Evolutionary conservation across 1,140 invertebrate species (phyloP).

Genomic region (Calliphora vicina): DNA sequence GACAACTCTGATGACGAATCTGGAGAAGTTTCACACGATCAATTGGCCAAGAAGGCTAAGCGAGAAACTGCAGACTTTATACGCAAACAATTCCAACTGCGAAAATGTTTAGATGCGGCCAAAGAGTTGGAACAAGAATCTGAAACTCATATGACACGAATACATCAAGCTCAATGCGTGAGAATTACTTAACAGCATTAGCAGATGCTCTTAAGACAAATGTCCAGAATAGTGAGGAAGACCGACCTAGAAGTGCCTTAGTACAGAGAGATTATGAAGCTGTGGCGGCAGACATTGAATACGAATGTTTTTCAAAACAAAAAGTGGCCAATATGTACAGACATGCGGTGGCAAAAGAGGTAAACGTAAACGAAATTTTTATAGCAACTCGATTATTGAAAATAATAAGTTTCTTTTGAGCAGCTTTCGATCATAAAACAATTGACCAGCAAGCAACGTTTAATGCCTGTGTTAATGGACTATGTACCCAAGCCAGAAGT

Average conservation of each 20-base stretch:
- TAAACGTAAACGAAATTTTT: slow-evolving; percentile 53
- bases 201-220: slow-evolving; percentile 73
- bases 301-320: slow-evolving; percentile 73
- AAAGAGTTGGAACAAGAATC: slow-evolving; percentile 63
- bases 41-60: slow-evolving; percentile 65
- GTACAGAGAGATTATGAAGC: slow-evolving; percentile 69
- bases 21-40: slow-evolving; percentile 48
- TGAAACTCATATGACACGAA: slow-evolving; percentile 62
- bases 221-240: slow-evolving; percentile 65
- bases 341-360: slow-evolving; percentile 72
- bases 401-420: background rate
- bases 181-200: slow-evolving; percentile 75
- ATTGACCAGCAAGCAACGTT: slow-evolving; percentile 42
- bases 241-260: slow-evolving; percentile 62
- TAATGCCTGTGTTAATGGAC: slow-evolving; percentile 50
- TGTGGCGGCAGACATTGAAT: slow-evolving; percentile 77
- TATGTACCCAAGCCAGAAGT: slow-evolving; percentile 54
- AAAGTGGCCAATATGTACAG: slow-evolving; percentile 78
- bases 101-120: slow-evolving; percentile 65
- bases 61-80: slow-evolving; percentile 71
- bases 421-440: slow-evolving; percentile 52
- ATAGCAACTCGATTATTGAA: background rate
- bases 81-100: slow-evolving; percentile 72
- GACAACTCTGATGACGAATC: slow-evolving; percentile 62
- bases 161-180: slow-evolving; percentile 73